phyloP scores from a whole-genome alignment of 1,140 invertebrate genomes.

The Gonatopus flavifemur region DNA sequence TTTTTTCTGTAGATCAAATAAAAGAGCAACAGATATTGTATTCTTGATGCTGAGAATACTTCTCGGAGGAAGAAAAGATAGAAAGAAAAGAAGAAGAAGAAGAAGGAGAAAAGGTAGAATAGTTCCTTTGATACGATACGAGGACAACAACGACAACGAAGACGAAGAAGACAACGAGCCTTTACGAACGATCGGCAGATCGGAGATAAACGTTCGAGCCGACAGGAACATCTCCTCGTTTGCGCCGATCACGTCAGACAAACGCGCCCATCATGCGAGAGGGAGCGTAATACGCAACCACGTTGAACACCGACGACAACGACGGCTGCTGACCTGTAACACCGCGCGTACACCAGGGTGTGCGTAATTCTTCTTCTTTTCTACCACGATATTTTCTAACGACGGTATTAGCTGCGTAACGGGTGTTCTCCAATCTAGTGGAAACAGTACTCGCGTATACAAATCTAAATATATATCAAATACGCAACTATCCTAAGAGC shows the following conservation, averaged over 20 bases:
- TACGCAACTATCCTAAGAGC: too few species aligned
- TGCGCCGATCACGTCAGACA: constrained; percentile 43
- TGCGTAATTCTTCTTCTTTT: too few species aligned
- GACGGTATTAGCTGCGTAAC: constrained; percentile 24
- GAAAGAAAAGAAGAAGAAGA: too few species aligned
- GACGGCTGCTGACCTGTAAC: neutral
- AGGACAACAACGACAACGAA: constrained; percentile 3
- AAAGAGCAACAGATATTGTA: too few species aligned
- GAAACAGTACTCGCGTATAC: too few species aligned
- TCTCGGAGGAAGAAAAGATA: too few species aligned
- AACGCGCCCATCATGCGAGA: constrained; percentile 27
- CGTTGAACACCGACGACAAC: constrained; percentile 1
- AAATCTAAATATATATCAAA: too few species aligned
- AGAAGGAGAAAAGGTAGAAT: too few species aligned
- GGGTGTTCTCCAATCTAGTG: too few species aligned
- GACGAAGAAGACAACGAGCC: constrained; percentile 9
- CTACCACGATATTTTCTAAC: constrained; percentile 17
- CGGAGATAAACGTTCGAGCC: constrained; percentile 38
- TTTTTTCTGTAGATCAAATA: too few species aligned
- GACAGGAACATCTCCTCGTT: constrained; percentile 46
- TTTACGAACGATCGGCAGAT: constrained; percentile 36
- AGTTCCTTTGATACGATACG: too few species aligned
- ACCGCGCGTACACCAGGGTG: constrained; percentile 18
- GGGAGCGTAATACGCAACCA: constrained; percentile 25
- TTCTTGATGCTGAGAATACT: too few species aligned